Evolutionary conservation across 2,797 vertebrate species (phyloP).

Genomic region (Antennarius maculatus): DNA sequence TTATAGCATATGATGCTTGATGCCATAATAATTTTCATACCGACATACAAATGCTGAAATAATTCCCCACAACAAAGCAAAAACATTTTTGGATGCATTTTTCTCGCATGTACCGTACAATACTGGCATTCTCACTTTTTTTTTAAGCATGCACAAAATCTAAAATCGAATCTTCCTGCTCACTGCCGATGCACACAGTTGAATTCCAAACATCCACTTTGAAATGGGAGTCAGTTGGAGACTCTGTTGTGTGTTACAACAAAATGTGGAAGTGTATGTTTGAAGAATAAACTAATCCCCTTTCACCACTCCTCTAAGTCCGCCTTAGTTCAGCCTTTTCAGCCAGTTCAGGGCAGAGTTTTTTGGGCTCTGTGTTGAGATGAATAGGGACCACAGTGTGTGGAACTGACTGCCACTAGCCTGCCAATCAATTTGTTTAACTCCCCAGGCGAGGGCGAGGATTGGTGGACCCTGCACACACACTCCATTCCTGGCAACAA

Average conservation of each 20-base stretch:
- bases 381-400: conserved; percentile 69
- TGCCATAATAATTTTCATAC: too few species aligned
- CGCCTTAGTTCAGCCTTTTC: conserved; percentile 39
- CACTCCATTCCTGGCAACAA: conserved; percentile 76
- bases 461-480: conserved; percentile 78
- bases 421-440: conserved; percentile 86
- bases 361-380: conserved; percentile 43
- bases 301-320: conserved; percentile 17
- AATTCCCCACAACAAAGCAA: too few species aligned
- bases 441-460: conserved; percentile 78
- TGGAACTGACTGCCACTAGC: conserved; percentile 69
- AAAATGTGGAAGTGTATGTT: conserved; percentile 34
- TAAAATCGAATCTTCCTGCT: too few species aligned
- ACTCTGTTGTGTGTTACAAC: conserved; percentile 20
- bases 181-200: background rate
- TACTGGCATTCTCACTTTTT: too few species aligned
- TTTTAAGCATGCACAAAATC: too few species aligned
- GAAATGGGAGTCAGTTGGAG: background rate
- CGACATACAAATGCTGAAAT: too few species aligned
- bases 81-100: too few species aligned
- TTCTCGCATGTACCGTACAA: too few species aligned
- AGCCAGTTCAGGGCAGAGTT: conserved; percentile 36
- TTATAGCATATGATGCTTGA: too few species aligned
- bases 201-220: conserved; percentile 6
- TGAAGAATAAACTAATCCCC: conserved; percentile 24